Evolutionary conservation across 2,113 vertebrate species (phyloP).

Genomic region (Onychostoma macrolepis): DNA sequence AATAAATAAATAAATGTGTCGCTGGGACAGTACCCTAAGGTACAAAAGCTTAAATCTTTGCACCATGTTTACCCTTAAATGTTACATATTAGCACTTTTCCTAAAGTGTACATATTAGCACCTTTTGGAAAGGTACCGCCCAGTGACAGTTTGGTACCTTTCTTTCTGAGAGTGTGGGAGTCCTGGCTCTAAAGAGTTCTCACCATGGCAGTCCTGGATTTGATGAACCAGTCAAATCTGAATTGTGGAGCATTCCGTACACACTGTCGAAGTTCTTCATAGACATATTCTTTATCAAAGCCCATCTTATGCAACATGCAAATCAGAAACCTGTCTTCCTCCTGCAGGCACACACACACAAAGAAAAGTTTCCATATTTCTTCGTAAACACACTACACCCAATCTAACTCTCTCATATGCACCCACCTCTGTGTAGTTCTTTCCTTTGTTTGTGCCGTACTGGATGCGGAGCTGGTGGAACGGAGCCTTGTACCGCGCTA

Average conservation of each 20-base stretch:
- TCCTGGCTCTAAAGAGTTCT: constrained; percentile 49
- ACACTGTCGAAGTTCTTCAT: constrained; percentile 88
- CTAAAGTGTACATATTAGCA: too few species aligned
- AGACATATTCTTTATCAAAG: constrained; percentile 89
- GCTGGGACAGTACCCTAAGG: too few species aligned
- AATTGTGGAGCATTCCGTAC: constrained; percentile 89
- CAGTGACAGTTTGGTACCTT: too few species aligned
- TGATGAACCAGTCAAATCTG: constrained; percentile 92
- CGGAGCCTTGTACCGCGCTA: constrained; percentile 88
- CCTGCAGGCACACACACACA: constrained; percentile 49
- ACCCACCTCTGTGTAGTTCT: constrained; percentile 83
- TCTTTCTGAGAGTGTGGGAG: background rate
- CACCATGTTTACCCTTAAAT: too few species aligned
- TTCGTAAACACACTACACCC: background rate
- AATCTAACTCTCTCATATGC: background rate
- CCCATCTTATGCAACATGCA: constrained; percentile 93
- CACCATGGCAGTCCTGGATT: constrained; percentile 90
- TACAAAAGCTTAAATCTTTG: too few species aligned
- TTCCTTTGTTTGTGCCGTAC: constrained; percentile 90
- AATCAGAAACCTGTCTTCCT: constrained; percentile 88
- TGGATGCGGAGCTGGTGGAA: constrained; percentile 89
- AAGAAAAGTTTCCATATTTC: background rate
- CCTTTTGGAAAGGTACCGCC: too few species aligned
- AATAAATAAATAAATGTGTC: too few species aligned
- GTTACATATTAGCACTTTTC: too few species aligned